Evolutionary conservation across 2,113 vertebrate genomes (phyloP).

Genomic region (Halichoeres trimaculatus): DNA sequence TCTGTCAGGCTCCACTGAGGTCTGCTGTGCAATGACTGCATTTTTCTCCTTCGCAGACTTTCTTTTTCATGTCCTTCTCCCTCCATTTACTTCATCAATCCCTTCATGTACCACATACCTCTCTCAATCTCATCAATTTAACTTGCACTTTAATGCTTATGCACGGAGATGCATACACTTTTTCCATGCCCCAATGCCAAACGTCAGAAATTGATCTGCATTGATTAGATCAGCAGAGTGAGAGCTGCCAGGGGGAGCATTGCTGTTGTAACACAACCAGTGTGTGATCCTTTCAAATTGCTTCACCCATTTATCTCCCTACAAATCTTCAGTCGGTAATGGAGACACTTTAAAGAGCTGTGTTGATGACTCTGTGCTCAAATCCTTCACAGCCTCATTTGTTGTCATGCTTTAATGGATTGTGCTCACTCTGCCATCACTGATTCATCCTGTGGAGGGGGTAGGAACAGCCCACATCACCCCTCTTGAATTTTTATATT

Average conservation of each 20-base stretch:
- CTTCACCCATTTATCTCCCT: constrained; percentile 24
- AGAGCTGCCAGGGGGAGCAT: constrained; percentile 53
- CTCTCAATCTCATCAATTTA: not conserved
- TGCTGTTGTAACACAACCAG: constrained; percentile 58
- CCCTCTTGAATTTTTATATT: not conserved
- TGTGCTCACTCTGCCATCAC: not conserved
- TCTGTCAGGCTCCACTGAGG: constrained; percentile 14
- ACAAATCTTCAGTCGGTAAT: constrained; percentile 21
- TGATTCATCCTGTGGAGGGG: constrained; percentile 44
- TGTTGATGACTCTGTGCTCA: constrained; percentile 38
- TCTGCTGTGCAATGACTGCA: constrained; percentile 13
- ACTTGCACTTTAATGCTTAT: not conserved
- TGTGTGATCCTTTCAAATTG: constrained; percentile 36
- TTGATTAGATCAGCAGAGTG: constrained; percentile 40
- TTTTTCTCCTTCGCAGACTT: not conserved
- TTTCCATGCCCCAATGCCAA: constrained; percentile 7
- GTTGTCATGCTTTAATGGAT: constrained; percentile 22
- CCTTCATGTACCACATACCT: not conserved
- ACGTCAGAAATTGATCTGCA: constrained; percentile 44
- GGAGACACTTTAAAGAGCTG: constrained; percentile 17
- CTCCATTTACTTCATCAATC: not conserved
- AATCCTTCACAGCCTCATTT: constrained; percentile 36
- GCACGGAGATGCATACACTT: not conserved
- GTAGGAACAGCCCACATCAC: constrained; percentile 13
- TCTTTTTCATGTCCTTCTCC: not conserved